A percentile compares a stretch with the other conserved stretches of the same genome.
These are phyloP conservation scores for Pseudomyrmex concolor DNA, from an alignment of 1,140 invertebrate species.

Conservation along the genomic window DNA sequence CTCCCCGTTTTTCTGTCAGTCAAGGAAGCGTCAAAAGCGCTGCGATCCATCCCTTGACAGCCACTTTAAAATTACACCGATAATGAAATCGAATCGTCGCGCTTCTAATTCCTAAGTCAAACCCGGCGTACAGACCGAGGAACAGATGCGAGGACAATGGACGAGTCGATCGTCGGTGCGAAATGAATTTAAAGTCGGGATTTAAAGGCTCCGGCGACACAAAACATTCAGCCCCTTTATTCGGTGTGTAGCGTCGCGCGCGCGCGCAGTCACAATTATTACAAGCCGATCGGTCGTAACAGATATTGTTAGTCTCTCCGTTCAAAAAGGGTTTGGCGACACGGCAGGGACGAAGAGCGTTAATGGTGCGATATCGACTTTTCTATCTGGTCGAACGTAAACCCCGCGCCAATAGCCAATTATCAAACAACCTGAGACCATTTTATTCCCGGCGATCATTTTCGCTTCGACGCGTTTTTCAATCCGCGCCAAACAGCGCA, in stretches of 20 bases:
- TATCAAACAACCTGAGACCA: conserved; percentile 24
- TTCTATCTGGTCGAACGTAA: conserved; percentile 46
- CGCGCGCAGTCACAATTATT: conserved; percentile 78
- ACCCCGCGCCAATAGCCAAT: conserved; percentile 29
- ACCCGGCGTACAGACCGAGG: conserved; percentile 76
- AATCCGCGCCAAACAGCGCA: neutral
- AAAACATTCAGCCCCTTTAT: conserved; percentile 67
- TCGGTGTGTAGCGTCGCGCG: conserved; percentile 50
- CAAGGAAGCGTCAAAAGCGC: conserved; percentile 78
- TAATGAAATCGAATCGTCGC: conserved; percentile 81
- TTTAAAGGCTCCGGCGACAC: conserved; percentile 74
- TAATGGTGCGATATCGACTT: conserved; percentile 61
- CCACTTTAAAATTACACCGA: conserved; percentile 84
- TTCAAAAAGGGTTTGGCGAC: conserved; percentile 29
- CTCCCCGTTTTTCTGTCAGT: conserved; percentile 68
- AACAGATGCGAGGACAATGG: conserved; percentile 83
- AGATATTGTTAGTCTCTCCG: conserved; percentile 79
- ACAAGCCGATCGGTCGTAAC: conserved; percentile 81
- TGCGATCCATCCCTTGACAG: conserved; percentile 78
- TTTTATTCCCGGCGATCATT: neutral
- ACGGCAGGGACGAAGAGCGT: conserved; percentile 60
- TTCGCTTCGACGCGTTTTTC: neutral
- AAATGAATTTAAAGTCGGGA: conserved; percentile 83
- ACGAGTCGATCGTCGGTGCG: conserved; percentile 77
- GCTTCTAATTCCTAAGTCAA: conserved; percentile 78